Base-by-base conservation (phyloP, 2,797 vertebrate species). In the Avahi laniger region DNA sequence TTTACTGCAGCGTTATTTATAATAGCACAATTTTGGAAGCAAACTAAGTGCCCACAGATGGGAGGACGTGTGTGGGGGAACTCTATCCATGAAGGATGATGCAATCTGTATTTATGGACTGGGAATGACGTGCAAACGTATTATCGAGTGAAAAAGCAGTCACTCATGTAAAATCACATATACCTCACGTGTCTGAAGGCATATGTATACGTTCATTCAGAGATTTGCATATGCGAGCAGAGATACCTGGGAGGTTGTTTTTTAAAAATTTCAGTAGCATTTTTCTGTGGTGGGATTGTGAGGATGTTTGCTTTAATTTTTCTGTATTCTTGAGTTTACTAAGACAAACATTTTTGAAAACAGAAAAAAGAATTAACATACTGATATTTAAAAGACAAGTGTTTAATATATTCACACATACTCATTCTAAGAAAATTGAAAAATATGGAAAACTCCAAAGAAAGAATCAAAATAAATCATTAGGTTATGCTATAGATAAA, bases 281-380 rank as follows among this genome's bases (percentile, higher is more conserved):
- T 89, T 95, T 96, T 94, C 48, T 67, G 20, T 48, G 35, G 69
- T 86, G n/a, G 35, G 28, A 65, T 76, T 89, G 79, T 67, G 69
- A 91, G 57, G 46, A 86, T 12, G 54, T 91, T 63, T 83, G 59
- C 52, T 89, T 93, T 94, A 61, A 59, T 35, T 88, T 97, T 91
- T 86, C 80, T 93, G 38, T 46, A 38, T 50, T 93, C 61, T 73
- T 84, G 33, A 70, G 46, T 89, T 91, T 96, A 80, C 46, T 43
- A 65, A 38, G 69, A 67, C 22, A 83, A 92, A 30, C 3, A 26
- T 89, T 63, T 97, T 94, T 89, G 33, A 90, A 95, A 89, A 80
- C 14, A 76, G 59, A 79, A 85, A 70, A 54, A 84, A 76, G 46
- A 85, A 70, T 38, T 26, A 75, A 75, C 6, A 72, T 41, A 65